Evolutionary conservation across 2,797 vertebrate genomes (phyloP).

Genomic region (Pseudotriccus pelzelni): DNA sequence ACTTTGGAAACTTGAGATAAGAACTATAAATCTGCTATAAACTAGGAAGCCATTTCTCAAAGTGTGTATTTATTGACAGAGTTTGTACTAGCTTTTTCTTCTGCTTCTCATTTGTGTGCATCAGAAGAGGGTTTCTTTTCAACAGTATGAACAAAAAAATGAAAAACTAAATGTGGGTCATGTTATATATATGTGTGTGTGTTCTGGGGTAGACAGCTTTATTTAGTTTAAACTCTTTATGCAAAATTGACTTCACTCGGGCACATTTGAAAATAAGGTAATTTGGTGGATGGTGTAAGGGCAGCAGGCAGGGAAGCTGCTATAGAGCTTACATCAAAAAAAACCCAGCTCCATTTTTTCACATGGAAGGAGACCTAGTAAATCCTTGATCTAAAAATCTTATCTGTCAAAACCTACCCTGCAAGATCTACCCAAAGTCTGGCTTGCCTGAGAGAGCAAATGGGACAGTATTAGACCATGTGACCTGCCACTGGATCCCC

Average conservation of each 20-base stretch:
- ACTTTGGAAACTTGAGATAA: conserved; percentile 74
- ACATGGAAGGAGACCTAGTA: not conserved
- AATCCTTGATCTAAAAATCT: not conserved
- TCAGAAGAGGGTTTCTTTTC: not conserved
- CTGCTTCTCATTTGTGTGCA: conserved; percentile 21
- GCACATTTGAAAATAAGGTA: not conserved
- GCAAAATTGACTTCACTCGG: not conserved
- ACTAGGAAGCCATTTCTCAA: conserved; percentile 45
- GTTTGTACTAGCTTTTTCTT: conserved; percentile 5
- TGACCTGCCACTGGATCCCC: not conserved
- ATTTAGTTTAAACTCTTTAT: not conserved
- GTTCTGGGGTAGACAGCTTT: not conserved
- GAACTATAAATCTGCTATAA: conserved; percentile 71
- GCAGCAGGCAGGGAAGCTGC: not conserved
- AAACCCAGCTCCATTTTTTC: not conserved
- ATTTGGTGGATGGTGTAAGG: not conserved
- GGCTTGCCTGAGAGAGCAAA: not conserved
- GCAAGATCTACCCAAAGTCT: not conserved
- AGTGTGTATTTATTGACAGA: conserved; percentile 26
- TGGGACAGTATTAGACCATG: not conserved
- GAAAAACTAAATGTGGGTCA: not conserved
- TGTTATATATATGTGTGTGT: not conserved
- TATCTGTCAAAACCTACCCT: not conserved
- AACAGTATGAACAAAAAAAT: not conserved
- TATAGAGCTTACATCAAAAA: not conserved